Base-by-base conservation (phyloP, 2,113 vertebrate species). In the Acanthochromis polyacanthus region DNA sequence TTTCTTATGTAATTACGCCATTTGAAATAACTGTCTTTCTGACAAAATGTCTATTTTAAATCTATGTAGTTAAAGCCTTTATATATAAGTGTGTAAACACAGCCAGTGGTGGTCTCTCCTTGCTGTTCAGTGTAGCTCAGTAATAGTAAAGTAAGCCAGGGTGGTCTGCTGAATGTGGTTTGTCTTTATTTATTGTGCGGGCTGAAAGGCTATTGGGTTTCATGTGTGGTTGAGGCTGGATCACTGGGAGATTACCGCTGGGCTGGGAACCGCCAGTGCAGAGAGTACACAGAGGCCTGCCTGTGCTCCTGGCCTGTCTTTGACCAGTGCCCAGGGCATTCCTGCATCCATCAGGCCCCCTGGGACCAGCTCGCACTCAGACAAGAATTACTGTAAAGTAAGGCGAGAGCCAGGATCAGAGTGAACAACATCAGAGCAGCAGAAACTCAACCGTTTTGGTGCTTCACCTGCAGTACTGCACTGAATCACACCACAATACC, bases 161-260 rank as follows among this genome's bases (percentile, higher is more conserved):
- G 92, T 94, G 90, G 92, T 91, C 89, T 75, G 45, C 70, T 84
- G 59, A 82, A 82, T 88, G 75, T 63, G 76, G 86, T 74, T 74
- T 78, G 83, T 91, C 89, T 92, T 91, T 92, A 88, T 93, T 93
- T 91, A 87, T 78, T 82, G 80, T 90, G 80, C 58, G 43, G 75
- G 52, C 86, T 86, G 63, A 81, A 63, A 75, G 23, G 78, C 82
- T 86, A 89, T 93, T 82, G 75, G 77, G 76, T 94, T 94, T 93
- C 91, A 88, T 88, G 77, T 92, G 88, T 69, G 86, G 92, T 88
- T 90, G 88, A 91, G 80, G 78, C 69, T 79, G 89, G 85, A 89
- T 92, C 85, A 90, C 57, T 56, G 74, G 67, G 60, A 91, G 92
- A 92, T 93, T 92, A 92, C 72, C 19, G 60, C 72, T 67, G 84